phyloP scores from a whole-genome alignment of 2,888 invertebrate genomes.

The Stenichneumon culpator region DNA sequence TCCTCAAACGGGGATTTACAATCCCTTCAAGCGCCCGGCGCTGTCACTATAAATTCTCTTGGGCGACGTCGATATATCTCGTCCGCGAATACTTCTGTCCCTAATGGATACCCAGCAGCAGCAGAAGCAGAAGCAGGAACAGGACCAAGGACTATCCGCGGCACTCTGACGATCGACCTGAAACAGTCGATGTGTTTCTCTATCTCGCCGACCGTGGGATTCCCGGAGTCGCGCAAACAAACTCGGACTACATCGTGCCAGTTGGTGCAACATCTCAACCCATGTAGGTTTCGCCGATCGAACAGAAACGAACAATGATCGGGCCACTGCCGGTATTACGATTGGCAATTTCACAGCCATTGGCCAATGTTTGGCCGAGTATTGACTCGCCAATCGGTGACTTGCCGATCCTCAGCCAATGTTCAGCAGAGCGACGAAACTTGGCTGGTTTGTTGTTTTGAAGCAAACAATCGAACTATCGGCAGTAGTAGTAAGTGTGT shows the following conservation, averaged over 20 bases:
- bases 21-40: constrained; percentile 84
- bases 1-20: constrained; percentile 86
- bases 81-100: constrained; percentile 84
- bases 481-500: too few species aligned
- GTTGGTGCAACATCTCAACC: neutral
- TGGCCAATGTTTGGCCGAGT: too few species aligned
- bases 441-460: too few species aligned
- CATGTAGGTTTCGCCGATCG: too few species aligned
- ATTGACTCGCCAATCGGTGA: too few species aligned
- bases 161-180: constrained; percentile 59
- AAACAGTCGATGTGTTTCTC: constrained; percentile 74
- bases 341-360: too few species aligned
- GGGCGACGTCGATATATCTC: constrained; percentile 84
- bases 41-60: constrained; percentile 84
- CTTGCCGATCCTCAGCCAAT: too few species aligned
- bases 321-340: too few species aligned
- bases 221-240: constrained; percentile 5
- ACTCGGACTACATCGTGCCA: constrained; percentile 27
- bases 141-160: constrained; percentile 58
- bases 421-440: too few species aligned
- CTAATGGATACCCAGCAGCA: constrained; percentile 81
- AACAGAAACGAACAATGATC: too few species aligned
- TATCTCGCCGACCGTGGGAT: constrained; percentile 26
- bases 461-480: too few species aligned
- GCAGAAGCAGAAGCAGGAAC: constrained; percentile 58